Evolutionary conservation across 2,113 vertebrate genomes (phyloP), one percentile per base, ranked within the genome.

Genomic region (Motacilla tschutschensis): DNA sequence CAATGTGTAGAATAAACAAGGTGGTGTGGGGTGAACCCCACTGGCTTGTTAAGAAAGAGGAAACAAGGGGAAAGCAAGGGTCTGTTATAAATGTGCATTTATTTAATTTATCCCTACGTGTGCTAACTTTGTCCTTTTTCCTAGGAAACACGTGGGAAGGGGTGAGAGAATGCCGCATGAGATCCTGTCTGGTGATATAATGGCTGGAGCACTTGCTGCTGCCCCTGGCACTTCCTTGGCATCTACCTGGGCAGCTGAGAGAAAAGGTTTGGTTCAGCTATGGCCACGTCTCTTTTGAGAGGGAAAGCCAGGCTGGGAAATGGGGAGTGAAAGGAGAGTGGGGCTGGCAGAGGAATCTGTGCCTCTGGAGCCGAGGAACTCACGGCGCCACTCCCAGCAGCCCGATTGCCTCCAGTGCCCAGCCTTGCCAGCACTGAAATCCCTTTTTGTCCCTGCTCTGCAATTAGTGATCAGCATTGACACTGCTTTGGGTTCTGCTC

Each of bases 311-410:
- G 51, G 5, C 44, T 76, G 46, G 36, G 36, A 55, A 35, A 12
- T 6, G 24, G 10, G 24, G 31, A 76, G 4, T 36, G 63, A 59
- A 29, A 77, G 43, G 13, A 74, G 14, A 3, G 0, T 15, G 29
- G 24, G 38, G 13, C 38, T 91, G 43, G 19, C 1, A 14, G 67
- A 51, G 31, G 28, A 6, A 72, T 5, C 7, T 31, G 36, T 40
- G 12, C 28, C 79, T 67, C 63, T 59, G 41, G 59, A 75, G 35
- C 50, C 0, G 1, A 16, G 7, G 21, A n/a, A 31, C 53, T 79
- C 0, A 0, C 1, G 3, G 48, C n/a, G 26, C 8, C 1, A 3
- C 33, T 85, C 46, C 54, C 10, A 19, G 64, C 54, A 73, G 54
- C 58, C 55, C 5, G 7, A 72, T 43, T 0, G 0, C 33, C 31